phyloP scores from a whole-genome alignment of 2,888 invertebrate genomes.

The Rotaria socialis region DNA sequence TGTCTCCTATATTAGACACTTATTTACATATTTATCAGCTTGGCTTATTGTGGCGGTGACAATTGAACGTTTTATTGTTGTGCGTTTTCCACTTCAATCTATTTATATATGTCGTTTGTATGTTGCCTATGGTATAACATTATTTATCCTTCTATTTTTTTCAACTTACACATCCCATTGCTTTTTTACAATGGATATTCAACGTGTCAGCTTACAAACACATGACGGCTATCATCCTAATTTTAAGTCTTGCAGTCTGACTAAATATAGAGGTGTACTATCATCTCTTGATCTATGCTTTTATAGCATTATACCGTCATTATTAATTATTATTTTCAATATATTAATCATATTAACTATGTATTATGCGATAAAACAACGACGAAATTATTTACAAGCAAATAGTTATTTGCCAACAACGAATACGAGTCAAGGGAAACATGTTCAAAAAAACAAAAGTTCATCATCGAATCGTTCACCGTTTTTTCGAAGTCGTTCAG shows the following conservation, averaged over 20 bases:
- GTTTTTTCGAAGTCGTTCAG: slow-evolving; percentile 2
- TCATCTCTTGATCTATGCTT: not conserved
- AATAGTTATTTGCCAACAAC: not conserved
- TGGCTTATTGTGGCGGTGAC: slow-evolving; percentile 46
- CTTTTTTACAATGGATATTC: not conserved
- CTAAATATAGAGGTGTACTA: not conserved
- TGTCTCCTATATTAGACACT: not conserved
- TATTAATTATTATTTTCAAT: slow-evolving; percentile 7
- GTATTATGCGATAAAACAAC: not conserved
- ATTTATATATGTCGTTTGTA: not conserved
- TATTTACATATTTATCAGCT: slow-evolving; percentile 30
- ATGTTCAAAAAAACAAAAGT: not conserved
- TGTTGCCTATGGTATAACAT: not conserved
- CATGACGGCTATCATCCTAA: not conserved
- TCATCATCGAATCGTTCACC: not conserved
- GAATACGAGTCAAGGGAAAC: not conserved
- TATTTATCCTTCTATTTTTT: not conserved
- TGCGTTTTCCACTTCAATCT: slow-evolving; percentile 40
- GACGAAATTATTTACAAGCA: slow-evolving; percentile 21
- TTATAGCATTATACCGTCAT: not conserved
- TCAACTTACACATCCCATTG: not conserved
- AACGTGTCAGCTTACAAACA: not conserved
- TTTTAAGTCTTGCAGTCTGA: not conserved
- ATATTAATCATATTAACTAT: not conserved
- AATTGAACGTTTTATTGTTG: slow-evolving; percentile 44